Base-by-base conservation (phyloP, 2,888 invertebrate species). In the Invenusta paracnida region DNA sequence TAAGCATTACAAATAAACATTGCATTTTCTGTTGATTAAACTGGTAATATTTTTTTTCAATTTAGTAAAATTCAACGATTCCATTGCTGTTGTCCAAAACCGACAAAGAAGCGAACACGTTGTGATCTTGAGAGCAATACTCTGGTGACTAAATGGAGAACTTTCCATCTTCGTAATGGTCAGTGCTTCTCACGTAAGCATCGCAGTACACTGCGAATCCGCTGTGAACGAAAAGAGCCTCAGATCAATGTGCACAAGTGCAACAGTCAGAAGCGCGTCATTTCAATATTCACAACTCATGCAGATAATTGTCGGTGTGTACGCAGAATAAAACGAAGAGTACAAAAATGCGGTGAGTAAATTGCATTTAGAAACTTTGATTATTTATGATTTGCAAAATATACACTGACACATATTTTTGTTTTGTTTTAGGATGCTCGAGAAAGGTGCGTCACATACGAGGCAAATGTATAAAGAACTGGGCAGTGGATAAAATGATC, bases 41-140 rank as follows among this genome's bases (percentile, higher is more conserved):
- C 48, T 11, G 48, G 5, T 48, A 17, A 5, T 17, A 48, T 48
- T 5, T 5, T 48, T 73, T 23, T 73, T 73, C 11, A 25, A 5
- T 67, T 67, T 67, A 84, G 84, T n/a, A 48, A 84, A 84, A 81
- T 29, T 17, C 29, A 67, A 0, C 67, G 73, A 30, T 67, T 25
- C 28, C 66, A 84, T 27, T 84, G 84, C 25, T 84, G 84, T 25
- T 84, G 84, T 25, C 84, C 84, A 23, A 84, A 84, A 84, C 84
- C 84, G 11, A 84, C 28, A 25, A 66, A 84, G 30, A 27, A 23
- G 29, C 17, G 73, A 84, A 67, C 84, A 1, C 27, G 5, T 23
- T 84, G 84, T 30, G n/a, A 67, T n/a, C 23, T 11, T 13, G 28
- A 84, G 2, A 81, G 67, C 1, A 25, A 84, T 67, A 23, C 29